Evolutionary conservation across 1,140 invertebrate genomes (phyloP).

Genomic region (Diorhabda sublineata): DNA sequence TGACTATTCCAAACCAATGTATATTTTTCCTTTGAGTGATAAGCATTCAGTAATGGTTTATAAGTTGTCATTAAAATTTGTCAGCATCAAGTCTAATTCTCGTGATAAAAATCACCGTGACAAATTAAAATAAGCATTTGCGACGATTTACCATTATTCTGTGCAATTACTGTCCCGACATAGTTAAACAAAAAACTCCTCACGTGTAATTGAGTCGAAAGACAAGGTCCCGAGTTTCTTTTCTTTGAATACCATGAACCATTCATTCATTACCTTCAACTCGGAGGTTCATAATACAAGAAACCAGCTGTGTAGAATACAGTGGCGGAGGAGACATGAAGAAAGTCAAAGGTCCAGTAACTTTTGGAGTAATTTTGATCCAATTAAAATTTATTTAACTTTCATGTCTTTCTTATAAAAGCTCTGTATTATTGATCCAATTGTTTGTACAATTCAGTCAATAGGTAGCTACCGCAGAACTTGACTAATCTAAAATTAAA

Average conservation of each 20-base stretch:
- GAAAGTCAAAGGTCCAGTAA: too few relatives aligned
- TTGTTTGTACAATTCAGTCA: too few relatives aligned
- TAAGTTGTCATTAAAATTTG: not conserved
- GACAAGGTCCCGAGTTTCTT: not conserved
- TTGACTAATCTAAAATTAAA: too few relatives aligned
- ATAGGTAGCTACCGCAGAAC: too few relatives aligned
- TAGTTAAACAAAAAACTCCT: not conserved
- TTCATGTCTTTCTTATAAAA: too few relatives aligned
- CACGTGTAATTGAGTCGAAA: constrained; percentile 2
- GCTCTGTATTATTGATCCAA: too few relatives aligned
- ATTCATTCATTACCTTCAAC: constrained; percentile 2
- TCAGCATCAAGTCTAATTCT: not conserved
- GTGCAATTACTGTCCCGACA: not conserved
- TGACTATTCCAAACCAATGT: too few relatives aligned
- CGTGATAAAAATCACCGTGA: not conserved
- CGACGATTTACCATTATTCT: constrained; percentile 1
- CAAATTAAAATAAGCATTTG: not conserved
- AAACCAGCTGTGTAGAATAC: not conserved
- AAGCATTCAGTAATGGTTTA: not conserved
- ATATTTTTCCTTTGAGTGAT: not conserved
- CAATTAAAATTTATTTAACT: too few relatives aligned
- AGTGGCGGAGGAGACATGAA: not conserved
- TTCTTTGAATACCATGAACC: not conserved
- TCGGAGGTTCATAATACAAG: not conserved
- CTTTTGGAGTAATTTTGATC: too few relatives aligned